Conservation (phyloP, 1,140 invertebrate species). For the Philotrypesis tridentata region DNA sequence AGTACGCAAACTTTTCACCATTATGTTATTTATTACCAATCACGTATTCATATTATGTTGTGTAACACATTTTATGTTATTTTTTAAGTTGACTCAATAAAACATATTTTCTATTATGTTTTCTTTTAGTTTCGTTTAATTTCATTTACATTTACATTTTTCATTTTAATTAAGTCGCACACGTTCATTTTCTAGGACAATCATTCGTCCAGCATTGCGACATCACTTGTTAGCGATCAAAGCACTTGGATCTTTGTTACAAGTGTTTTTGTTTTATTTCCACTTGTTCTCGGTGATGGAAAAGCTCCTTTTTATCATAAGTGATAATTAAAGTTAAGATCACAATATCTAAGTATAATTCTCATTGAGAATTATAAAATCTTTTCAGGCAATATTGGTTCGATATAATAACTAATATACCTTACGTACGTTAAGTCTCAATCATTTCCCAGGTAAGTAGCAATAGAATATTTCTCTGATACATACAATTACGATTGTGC, state of each 20-base stretch:
- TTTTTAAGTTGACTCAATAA: slow-evolving; percentile 34
- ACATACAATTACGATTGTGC: not conserved
- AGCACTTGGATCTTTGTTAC: not conserved
- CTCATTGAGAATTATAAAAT: not conserved
- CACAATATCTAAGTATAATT: not conserved
- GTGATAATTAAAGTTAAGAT: slow-evolving; percentile 1
- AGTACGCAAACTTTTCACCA: not conserved
- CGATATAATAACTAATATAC: not conserved
- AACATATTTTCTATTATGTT: slow-evolving; percentile 45
- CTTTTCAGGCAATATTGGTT: slow-evolving; percentile 36
- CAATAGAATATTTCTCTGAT: not conserved
- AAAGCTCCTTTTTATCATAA: not conserved
- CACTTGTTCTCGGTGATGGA: not conserved
- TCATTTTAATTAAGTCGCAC: not conserved
- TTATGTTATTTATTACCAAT: slow-evolving; percentile 28
- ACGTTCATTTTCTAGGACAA: not conserved
- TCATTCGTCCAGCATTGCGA: slow-evolving; percentile 8
- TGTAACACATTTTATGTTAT: slow-evolving; percentile 33
- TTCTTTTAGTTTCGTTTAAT: slow-evolving; percentile 4
- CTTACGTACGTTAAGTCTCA: not conserved
- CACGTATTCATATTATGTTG: not conserved
- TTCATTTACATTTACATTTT: not conserved
- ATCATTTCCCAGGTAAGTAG: slow-evolving; percentile 39
- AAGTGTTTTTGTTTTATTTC: not conserved
- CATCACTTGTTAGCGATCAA: slow-evolving; percentile 17